Evolutionary conservation across 2,888 invertebrate species (phyloP).

Genomic region (Drosophila fulvimacula): DNA sequence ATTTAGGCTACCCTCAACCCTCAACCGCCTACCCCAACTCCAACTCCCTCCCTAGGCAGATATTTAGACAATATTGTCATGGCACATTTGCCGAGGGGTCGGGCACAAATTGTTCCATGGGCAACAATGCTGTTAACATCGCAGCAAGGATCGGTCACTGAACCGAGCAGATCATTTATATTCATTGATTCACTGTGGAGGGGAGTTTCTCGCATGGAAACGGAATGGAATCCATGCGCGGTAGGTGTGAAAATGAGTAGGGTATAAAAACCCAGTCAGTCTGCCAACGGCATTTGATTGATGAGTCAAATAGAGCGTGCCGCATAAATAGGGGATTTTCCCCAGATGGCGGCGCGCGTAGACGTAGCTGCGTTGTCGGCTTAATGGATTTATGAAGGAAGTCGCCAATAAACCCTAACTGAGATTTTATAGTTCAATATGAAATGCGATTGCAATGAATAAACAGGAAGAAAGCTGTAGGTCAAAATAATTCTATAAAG

Average conservation of each 20-base stretch:
- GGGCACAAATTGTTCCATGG: constrained; percentile 51
- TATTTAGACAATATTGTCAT: constrained; percentile 56
- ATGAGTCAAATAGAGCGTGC: constrained; percentile 74
- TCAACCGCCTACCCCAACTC: not conserved
- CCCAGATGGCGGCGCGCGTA: constrained; percentile 40
- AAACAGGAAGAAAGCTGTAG: constrained; percentile 22
- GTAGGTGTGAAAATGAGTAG: constrained; percentile 68
- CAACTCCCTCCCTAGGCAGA: constrained; percentile 4
- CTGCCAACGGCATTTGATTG: constrained; percentile 61
- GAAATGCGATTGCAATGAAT: constrained; percentile 4
- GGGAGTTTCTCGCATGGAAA: not conserved
- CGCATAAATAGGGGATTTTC: constrained; percentile 64
- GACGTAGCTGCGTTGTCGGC: constrained; percentile 20
- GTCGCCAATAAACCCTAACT: constrained; percentile 48
- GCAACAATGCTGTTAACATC: constrained; percentile 54
- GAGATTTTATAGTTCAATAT: constrained; percentile 56
- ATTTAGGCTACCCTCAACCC: constrained; percentile 26
- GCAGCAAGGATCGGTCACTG: constrained; percentile 54
- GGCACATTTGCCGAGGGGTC: constrained; percentile 37
- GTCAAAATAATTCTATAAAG: constrained; percentile 16
- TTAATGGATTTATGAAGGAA: constrained; percentile 66
- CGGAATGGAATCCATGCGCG: constrained; percentile 30
- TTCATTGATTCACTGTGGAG: constrained; percentile 60
- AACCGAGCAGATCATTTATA: constrained; percentile 65
- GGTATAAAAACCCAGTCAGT: constrained; percentile 52